A percentile compares a stretch with the other conserved stretches of the same genome.
These are phyloP conservation scores for Lophura nycthemera DNA, from an alignment of 2,113 vertebrate species.

Conservation along the genomic window DNA sequence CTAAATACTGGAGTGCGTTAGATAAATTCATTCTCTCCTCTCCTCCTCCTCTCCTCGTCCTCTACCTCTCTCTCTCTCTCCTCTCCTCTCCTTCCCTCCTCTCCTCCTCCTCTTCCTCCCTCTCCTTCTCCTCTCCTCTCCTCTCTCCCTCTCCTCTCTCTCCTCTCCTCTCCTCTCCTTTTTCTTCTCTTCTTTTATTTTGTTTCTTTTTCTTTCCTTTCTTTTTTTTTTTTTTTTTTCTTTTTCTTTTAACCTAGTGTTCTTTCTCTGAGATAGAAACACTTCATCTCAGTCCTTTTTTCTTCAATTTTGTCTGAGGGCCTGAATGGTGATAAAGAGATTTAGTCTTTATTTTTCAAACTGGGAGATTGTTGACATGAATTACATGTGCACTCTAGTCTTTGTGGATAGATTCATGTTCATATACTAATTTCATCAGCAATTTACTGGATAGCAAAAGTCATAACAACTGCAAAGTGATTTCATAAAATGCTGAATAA, in stretches of 20 bases:
- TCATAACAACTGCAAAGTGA: neutral
- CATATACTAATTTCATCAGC: neutral
- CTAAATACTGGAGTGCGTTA: too few species aligned
- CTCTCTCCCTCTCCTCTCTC: too few species aligned
- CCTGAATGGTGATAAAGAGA: neutral
- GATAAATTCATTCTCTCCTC: too few species aligned
- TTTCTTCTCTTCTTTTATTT: too few species aligned
- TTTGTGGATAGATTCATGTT: neutral
- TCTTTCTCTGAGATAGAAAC: neutral
- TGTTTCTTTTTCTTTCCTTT: too few species aligned
- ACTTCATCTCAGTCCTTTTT: neutral
- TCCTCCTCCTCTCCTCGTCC: too few species aligned
- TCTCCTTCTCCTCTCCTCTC: too few species aligned
- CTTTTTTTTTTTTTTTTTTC: too few species aligned
- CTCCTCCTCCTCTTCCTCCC: too few species aligned
- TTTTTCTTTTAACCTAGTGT: neutral
- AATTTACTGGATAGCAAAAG: neutral
- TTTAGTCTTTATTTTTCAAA: neutral
- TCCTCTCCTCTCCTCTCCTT: too few species aligned
- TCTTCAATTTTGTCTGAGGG: neutral
- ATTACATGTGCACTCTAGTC: neutral
- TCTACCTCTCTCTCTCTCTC: too few species aligned
- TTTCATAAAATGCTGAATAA: neutral
- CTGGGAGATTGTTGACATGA: neutral
- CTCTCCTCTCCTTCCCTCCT: too few species aligned